Conservation (phyloP, 2,888 invertebrate species). For the Nymphalis c-album region DNA sequence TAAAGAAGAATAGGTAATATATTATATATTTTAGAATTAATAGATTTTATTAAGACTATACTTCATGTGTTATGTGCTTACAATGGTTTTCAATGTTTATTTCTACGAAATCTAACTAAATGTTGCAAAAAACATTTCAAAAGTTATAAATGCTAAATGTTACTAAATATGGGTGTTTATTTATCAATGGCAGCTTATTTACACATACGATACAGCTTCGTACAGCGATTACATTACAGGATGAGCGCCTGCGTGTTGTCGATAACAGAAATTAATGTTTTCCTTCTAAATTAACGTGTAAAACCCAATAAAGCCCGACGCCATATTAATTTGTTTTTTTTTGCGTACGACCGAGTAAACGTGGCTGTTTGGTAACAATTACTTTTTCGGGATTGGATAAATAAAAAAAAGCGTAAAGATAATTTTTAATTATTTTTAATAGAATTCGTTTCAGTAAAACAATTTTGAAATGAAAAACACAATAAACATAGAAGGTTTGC, state of each 20-base stretch:
- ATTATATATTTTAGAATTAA: no score
- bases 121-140: neutral
- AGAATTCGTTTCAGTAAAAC: no score
- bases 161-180: constrained; percentile 18
- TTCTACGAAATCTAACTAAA: neutral
- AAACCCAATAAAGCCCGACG: constrained; percentile 46
- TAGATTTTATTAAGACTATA: no score
- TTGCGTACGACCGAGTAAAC: constrained; percentile 7
- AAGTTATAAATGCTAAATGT: constrained; percentile 17
- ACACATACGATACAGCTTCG: constrained; percentile 43
- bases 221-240: constrained; percentile 52
- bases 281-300: constrained; percentile 44
- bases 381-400: constrained; percentile 1
- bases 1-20: no score
- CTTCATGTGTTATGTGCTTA: no score
- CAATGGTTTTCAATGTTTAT: no score
- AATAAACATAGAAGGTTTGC: no score
- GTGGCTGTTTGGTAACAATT: constrained; percentile 12
- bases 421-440: no score
- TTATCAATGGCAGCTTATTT: constrained; percentile 35
- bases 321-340: constrained; percentile 49
- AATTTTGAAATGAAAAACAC: no score
- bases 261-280: constrained; percentile 62
- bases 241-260: constrained; percentile 50
- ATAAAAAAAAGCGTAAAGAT: neutral